Base-by-base conservation (phyloP, 2,797 vertebrate species). In the Pangasius mekongensis region DNA sequence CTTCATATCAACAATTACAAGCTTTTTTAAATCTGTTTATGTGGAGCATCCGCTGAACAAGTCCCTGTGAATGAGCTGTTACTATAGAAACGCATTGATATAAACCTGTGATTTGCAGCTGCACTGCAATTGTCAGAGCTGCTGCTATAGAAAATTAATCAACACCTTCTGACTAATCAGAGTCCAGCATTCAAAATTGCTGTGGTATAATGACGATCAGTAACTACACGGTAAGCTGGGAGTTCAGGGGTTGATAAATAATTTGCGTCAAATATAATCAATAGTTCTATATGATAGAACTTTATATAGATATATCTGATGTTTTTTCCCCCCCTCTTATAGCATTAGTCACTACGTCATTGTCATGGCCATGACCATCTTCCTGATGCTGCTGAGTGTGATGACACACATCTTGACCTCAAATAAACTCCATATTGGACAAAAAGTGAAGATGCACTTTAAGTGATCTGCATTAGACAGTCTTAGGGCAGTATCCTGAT, bases 331-430 rank as follows among this genome's bases (percentile, higher is more conserved):
- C 22, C 56, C 36, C 71, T 85, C 30, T 95, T 94, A 52, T 94
- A 99, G 99, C 93, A 99, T 99, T 89, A 99, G 99, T 92, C 98
- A 99, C 92, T 99, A 98, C 11, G 98, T 99, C 86, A 98, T 99
- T 8, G 98, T 98, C 93, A 99, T 99, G 98, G 98, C 96, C 0
- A 96, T 99, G 96, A 97, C 98, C 84, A 99, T 99, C 93, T 98
- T 99, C 90, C 94, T 99, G 92, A 97, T 99, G 96, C 89, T 99
- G 89, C 97, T 99, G 90, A 99, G 97, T 71, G 94, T 98, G 90
- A 91, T 98, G 89, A 98, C 97, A 6, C 98, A 97, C 89, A 89
- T 97, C 82, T 95, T 99, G 87, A 99, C 97, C 1, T 97, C 98
- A 24, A 94, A 92, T 91, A 96, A 95, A 92, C 92, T 99, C 82